These are phyloP conservation scores for Loriculus beryllinus DNA, from an alignment of 2,797 vertebrate species.

Conservation along the genomic window DNA sequence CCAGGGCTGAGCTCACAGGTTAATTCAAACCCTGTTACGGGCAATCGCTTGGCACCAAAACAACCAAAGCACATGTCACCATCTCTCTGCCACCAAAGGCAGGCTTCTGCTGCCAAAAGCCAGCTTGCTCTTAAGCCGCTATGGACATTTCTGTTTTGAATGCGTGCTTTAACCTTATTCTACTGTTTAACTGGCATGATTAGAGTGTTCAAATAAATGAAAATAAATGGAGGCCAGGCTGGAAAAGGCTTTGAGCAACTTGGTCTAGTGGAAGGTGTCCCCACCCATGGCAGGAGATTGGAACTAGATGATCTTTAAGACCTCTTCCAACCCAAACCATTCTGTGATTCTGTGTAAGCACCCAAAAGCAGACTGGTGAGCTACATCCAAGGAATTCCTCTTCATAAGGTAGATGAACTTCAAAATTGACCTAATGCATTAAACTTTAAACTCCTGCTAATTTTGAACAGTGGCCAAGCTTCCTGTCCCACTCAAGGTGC, in stretches of 20 bases:
- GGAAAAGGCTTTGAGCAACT: neutral
- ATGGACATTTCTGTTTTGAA: neutral
- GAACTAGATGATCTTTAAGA: neutral
- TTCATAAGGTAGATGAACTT: neutral
- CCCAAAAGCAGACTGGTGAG: rapidly evolving
- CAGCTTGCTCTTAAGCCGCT: neutral
- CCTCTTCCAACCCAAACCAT: neutral
- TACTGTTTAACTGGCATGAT: neutral
- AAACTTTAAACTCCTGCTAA: neutral
- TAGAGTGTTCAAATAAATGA: neutral
- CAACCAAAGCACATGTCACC: neutral
- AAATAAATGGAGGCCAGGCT: neutral
- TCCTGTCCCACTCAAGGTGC: rapidly evolving
- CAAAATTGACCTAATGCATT: neutral
- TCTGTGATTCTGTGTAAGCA: neutral
- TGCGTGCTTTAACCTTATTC: neutral
- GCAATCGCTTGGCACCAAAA: neutral
- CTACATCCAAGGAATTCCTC: neutral
- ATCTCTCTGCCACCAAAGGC: neutral
- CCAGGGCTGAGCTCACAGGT: neutral
- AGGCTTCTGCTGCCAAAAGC: neutral
- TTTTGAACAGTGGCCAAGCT: neutral
- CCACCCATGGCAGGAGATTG: neutral
- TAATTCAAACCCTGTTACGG: neutral
- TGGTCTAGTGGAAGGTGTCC: neutral